Evolutionary conservation across 1,140 invertebrate species (phyloP), one percentile per base, ranked within the genome.

Genomic region (Euura saliciscinereae): DNA sequence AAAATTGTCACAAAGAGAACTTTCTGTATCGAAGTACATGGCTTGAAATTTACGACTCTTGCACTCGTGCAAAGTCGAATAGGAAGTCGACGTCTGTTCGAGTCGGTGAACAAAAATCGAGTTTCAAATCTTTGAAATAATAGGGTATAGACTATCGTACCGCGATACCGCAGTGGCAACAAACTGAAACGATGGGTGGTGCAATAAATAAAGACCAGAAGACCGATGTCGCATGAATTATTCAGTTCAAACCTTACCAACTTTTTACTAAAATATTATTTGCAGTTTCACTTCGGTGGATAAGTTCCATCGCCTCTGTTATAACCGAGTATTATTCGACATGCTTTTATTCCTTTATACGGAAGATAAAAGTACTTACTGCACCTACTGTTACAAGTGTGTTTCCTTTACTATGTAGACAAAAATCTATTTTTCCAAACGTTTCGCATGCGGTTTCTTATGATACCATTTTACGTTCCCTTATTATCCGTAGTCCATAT

Each of bases 381-480:
- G 28, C 28, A 28, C 28, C 28, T 28, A 28, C 28, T 1, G 28
- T 28, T 28, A 28, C 28, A 28, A 28, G 28, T 28, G 28, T 28
- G 28, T 28, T 28, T 28, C 28, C 28, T 28, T 28, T 28, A 28
- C 28, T 28, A 28, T 11, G 2, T 51, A n/a, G 3, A 6, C 3
- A n/a, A 59, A 59, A 59, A 59, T 59, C 51, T 59, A 59, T 59
- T 59, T n/a, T n/a, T 59, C 51, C 51, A 59, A 2, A 59, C 51
- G 51, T 59, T n/a, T n/a, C 8, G 51, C 51, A 59, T 59, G 5
- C 3, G 51, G 10, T 59, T 3, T 59, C 28, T 28, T 28, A 0
- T 28, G 28, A 6, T n/a, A 59, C 10, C 5, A 6, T 59, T 59
- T 11, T 59, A 59, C 3, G 13, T 1, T 11, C 6, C 0, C 51